Base-by-base conservation (phyloP, 2,888 invertebrate species). In the Campoplex nolae region DNA sequence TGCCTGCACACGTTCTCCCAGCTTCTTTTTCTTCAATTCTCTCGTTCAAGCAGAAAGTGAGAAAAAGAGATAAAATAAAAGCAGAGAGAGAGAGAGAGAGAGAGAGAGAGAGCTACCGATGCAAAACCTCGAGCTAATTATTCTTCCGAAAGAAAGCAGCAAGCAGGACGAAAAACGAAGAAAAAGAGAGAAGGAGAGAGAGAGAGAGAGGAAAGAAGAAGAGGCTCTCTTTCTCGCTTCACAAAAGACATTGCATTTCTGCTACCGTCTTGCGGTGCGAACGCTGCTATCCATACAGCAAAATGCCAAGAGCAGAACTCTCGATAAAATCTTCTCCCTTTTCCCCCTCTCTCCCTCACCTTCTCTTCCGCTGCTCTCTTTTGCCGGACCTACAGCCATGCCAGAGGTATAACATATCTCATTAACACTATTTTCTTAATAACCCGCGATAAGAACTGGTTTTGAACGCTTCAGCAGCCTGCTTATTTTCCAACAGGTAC, bases 81-180 rank as follows among this genome's bases (percentile, higher is more conserved):
- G 38, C 23, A 23, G 23, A 23, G 18, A 51, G 51, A 54, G 77
- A 42, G 51, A 71, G 65, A 65, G 42, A n/a, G n/a, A 23, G 23
- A 23, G 18, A 51, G 51, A 54, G 77, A 42, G 51, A 71, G 65
- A 65, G 42, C 74, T 68, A 42, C 68, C 62, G 54, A 88, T 88
- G 90, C 91, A 92, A 93, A 93, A 93, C 91, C 92, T 90, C 92
- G 90, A 91, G 93, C 91, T 93, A 93, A 93, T 93, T 93, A 93
- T 93, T 90, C 90, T 81, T 86, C 54, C 62, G 80, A 71, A 85
- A 86, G 88, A 85, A 88, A 87, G 86, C 88, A 87, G 87, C 88
- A 23, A 23, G 0, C 87, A 73, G 84, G 80, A 89, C 89, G 87
- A 89, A 89, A 88, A 88, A 68, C 83, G 77, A 81, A 73, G 74